These are phyloP conservation scores for Poeciliopsis turneri DNA, from an alignment of 2,797 vertebrate genomes.

Conservation along the genomic window DNA sequence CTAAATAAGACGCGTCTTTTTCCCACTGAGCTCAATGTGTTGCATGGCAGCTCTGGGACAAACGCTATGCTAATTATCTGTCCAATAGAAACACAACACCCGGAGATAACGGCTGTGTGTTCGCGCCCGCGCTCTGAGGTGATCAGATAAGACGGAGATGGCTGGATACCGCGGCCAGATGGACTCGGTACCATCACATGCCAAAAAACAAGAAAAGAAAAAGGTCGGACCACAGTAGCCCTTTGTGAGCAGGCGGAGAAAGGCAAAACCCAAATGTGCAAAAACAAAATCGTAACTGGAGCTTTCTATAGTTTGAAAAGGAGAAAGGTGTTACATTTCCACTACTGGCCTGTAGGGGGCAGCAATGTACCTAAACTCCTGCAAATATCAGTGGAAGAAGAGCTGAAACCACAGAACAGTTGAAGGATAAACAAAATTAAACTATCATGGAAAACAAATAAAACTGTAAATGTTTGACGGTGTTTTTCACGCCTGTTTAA, in stretches of 20 bases:
- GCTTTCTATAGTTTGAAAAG: background rate
- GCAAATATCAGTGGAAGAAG: background rate
- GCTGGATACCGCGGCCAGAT: constrained; percentile 70
- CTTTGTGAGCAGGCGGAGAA: background rate
- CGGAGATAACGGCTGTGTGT: constrained; percentile 71
- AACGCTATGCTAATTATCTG: constrained; percentile 74
- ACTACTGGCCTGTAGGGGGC: background rate
- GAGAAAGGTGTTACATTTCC: background rate
- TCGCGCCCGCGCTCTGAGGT: constrained; percentile 68
- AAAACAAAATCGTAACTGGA: background rate
- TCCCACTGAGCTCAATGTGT: constrained; percentile 47
- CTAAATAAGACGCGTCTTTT: constrained; percentile 62
- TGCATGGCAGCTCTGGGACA: constrained; percentile 62
- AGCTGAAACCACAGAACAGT: background rate
- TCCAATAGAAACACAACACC: constrained; percentile 74
- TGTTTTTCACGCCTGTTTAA: background rate
- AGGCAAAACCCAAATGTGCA: background rate
- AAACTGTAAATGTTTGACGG: background rate
- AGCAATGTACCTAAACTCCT: background rate
- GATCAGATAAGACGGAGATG: constrained; percentile 70
- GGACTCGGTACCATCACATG: constrained; percentile 51
- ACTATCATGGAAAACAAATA: background rate
- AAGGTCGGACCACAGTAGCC: constrained; percentile 30
- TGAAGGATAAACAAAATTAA: background rate
- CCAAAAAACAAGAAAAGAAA: constrained; percentile 32